Conservation (phyloP, 2,888 invertebrate species). For the Cephus rjabovi region DNA sequence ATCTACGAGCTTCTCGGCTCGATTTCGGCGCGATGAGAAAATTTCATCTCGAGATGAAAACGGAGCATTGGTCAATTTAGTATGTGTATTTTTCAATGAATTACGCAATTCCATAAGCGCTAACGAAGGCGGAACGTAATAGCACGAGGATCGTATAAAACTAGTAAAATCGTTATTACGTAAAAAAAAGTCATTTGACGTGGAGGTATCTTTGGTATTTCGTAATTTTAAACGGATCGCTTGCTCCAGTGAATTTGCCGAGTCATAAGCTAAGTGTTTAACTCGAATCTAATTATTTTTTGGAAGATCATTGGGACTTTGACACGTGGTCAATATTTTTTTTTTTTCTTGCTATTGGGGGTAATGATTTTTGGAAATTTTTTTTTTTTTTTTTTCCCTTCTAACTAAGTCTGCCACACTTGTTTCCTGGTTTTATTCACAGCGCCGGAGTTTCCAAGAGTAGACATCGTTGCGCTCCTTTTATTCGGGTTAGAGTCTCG, state of each 20-base stretch:
- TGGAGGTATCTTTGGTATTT: not conserved
- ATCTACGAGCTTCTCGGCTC: conserved; percentile 49
- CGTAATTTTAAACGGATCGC: not conserved
- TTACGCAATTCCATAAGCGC: not conserved
- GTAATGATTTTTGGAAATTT: not conserved
- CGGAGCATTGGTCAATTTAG: not conserved
- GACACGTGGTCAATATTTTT: not conserved
- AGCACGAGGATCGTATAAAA: not conserved
- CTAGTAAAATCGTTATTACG: not conserved
- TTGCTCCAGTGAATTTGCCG: not conserved
- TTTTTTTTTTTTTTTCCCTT: not conserved
- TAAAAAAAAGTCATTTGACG: not conserved
- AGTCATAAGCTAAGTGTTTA: not conserved
- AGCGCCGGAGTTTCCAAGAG: not conserved
- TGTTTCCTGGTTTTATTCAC: not conserved
- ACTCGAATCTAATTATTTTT: not conserved
- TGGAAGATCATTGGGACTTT: not conserved
- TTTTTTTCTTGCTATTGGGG: not conserved
- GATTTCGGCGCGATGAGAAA: not conserved
- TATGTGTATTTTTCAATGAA: not conserved
- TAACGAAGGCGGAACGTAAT: not conserved
- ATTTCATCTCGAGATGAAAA: not conserved
- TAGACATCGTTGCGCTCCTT: not conserved
- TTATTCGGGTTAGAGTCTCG: not conserved
- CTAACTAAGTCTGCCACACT: not conserved